phyloP scores from a whole-genome alignment of 2,888 invertebrate species.

The Drosophila vallismaia region DNA sequence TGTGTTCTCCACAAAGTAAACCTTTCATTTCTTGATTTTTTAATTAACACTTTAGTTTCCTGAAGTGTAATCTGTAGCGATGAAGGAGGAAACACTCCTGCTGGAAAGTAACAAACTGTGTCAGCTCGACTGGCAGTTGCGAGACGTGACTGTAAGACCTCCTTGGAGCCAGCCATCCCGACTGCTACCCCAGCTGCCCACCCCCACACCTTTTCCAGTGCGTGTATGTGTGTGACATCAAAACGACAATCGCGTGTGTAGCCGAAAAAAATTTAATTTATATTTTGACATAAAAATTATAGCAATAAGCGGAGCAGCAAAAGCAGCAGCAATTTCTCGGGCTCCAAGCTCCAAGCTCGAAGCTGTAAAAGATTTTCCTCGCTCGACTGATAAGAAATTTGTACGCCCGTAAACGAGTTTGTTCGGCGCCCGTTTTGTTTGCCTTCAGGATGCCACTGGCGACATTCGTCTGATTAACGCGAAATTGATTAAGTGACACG shows the following conservation, averaged over 20 bases:
- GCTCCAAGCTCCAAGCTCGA: conserved; percentile 7
- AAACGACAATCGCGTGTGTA: conserved; percentile 80
- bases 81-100: conserved; percentile 50
- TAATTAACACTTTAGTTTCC: not conserved
- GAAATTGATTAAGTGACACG: conserved; percentile 79
- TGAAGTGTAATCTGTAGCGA: not conserved
- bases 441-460: conserved; percentile 74
- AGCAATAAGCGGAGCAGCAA: conserved; percentile 65
- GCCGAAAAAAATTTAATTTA: conserved; percentile 75
- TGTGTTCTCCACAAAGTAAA: too few relatives aligned
- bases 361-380: conserved; percentile 37
- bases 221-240: conserved; percentile 67
- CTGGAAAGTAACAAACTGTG: conserved; percentile 80
- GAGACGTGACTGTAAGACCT: conserved; percentile 78
- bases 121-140: conserved; percentile 73
- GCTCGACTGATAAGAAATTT: conserved; percentile 42
- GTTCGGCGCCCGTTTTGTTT: conserved; percentile 55
- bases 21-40: too few relatives aligned
- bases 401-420: conserved; percentile 38
- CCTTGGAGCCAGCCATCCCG: conserved; percentile 7
- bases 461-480: conserved; percentile 77
- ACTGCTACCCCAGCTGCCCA: not conserved
- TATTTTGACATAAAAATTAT: conserved; percentile 80
- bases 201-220: conserved; percentile 9
- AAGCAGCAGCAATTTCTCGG: not conserved